Conservation (phyloP, 2,797 vertebrate species). For the Holocentrus rufus region DNA sequence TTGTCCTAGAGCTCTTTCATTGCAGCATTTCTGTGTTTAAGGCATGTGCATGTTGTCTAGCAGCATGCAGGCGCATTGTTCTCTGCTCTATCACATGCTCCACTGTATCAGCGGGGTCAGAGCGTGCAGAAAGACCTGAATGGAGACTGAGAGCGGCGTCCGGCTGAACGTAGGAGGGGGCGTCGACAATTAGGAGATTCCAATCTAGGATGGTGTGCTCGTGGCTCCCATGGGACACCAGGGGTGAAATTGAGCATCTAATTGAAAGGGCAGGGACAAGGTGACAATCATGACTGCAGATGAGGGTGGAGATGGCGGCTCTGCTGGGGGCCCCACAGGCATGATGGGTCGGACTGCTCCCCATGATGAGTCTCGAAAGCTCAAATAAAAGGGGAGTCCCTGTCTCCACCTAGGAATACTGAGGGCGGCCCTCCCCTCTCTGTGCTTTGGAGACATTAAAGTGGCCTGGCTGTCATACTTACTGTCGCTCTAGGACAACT, state of each 20-base stretch:
- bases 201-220: slow-evolving; percentile 77
- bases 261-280: slow-evolving; percentile 83
- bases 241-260: slow-evolving; percentile 85
- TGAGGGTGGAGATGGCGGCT: slow-evolving; percentile 71
- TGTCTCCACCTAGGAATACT: slow-evolving; percentile 31
- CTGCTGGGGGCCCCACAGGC: slow-evolving; percentile 55
- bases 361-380: slow-evolving; percentile 64
- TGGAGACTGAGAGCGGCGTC: slow-evolving; percentile 35
- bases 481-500: slow-evolving; percentile 35
- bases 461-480: slow-evolving; percentile 36
- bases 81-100: slow-evolving; percentile 45
- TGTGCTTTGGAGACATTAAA: slow-evolving; percentile 50
- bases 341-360: slow-evolving; percentile 55
- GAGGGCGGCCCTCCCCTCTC: slow-evolving; percentile 1
- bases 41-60: slow-evolving; percentile 37
- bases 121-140: slow-evolving; percentile 42
- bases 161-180: slow-evolving; percentile 44
- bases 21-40: slow-evolving; percentile 34
- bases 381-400: slow-evolving; percentile 49
- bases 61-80: slow-evolving; percentile 54
- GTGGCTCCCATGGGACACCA: slow-evolving; percentile 75
- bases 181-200: slow-evolving; percentile 66
- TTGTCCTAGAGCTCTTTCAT: slow-evolving; percentile 23
- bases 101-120: slow-evolving; percentile 28
- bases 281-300: slow-evolving; percentile 83